phyloP scores from a whole-genome alignment of 2,797 vertebrate genomes.

The Muscicapa comitata region DNA sequence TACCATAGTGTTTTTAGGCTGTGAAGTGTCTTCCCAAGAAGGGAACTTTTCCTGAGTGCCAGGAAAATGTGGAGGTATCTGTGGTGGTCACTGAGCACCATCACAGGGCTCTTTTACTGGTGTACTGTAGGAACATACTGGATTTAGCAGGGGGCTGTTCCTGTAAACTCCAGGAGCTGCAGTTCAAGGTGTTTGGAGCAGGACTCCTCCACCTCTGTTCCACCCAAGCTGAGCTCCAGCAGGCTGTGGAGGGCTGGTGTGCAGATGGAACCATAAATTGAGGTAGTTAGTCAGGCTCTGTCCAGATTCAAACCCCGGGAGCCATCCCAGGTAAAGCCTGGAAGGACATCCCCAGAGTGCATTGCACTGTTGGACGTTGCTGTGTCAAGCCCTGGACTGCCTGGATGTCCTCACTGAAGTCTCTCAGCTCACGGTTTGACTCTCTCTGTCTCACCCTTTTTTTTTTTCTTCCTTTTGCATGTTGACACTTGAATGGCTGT shows the following conservation, averaged over 20 bases:
- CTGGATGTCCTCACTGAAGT: rapidly evolving
- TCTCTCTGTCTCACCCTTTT: not conserved
- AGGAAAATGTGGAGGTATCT: not conserved
- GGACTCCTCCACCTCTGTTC: not conserved
- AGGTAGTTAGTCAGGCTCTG: not conserved
- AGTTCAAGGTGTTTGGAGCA: not conserved
- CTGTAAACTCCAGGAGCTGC: not conserved
- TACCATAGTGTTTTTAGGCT: rapidly evolving
- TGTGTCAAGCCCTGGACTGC: not conserved
- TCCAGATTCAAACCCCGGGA: not conserved
- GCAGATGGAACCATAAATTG: not conserved
- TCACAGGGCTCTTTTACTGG: rapidly evolving
- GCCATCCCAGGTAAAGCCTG: not conserved
- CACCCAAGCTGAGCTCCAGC: not conserved
- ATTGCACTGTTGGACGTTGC: rapidly evolving
- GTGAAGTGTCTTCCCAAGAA: not conserved
- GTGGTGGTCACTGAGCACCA: rapidly evolving
- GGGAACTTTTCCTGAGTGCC: not conserved
- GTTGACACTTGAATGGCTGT: not conserved
- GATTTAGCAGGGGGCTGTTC: not conserved
- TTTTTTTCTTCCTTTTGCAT: not conserved
- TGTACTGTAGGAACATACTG: not conserved
- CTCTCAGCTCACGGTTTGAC: not conserved
- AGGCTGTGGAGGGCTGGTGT: not conserved
- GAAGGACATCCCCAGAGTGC: not conserved